Evolutionary conservation across 2,797 vertebrate species (phyloP).

Genomic region (Scolopax rusticola): DNA sequence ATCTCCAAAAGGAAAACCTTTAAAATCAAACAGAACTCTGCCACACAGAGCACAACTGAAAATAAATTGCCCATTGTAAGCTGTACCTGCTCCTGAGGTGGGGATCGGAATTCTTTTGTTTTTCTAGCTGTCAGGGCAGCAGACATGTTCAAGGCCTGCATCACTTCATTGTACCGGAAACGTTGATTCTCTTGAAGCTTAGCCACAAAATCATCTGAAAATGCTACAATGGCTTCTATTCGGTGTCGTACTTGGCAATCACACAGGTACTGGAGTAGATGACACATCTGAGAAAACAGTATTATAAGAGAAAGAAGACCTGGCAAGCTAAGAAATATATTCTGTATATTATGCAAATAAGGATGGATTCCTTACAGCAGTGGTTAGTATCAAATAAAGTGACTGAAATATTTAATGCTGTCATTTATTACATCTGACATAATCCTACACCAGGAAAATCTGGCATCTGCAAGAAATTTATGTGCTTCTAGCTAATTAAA

Average conservation of each 20-base stretch:
- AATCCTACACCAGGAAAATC: not conserved
- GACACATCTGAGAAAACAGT: constrained; percentile 88
- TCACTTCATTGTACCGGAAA: constrained; percentile 96
- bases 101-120: constrained; percentile 95
- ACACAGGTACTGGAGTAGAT: constrained; percentile 93
- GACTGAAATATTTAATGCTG: not conserved
- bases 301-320: not conserved
- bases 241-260: constrained; percentile 95
- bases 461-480: not conserved
- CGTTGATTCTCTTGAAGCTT: constrained; percentile 95
- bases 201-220: constrained; percentile 95
- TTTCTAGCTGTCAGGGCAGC: constrained; percentile 95
- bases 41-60: not conserved
- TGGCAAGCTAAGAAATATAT: not conserved
- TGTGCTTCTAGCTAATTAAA: not conserved
- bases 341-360: not conserved
- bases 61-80: not conserved
- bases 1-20: not conserved
- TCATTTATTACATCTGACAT: not conserved
- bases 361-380: not conserved
- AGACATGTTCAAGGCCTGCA: constrained; percentile 98
- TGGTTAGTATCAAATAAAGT: not conserved
- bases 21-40: not conserved
- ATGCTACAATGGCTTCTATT: constrained; percentile 95
- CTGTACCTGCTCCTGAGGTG: constrained; percentile 94